Conservation (phyloP, 2,113 vertebrate species). For the Mugil cephalus region DNA sequence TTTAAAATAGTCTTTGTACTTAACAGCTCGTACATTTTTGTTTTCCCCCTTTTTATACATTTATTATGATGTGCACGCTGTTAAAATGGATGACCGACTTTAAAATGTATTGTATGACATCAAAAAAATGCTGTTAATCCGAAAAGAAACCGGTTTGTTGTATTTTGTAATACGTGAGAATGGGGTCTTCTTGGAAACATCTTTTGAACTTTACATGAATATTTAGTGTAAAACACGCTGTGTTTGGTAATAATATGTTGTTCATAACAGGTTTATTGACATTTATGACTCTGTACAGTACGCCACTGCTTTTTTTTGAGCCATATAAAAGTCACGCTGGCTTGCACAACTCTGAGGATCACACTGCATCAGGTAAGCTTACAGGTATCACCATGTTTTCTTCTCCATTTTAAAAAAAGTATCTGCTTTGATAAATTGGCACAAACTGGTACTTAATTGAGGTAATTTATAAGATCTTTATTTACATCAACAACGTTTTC, state of each 20-base stretch:
- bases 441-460: not conserved
- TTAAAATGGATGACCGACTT: not conserved
- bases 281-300: constrained; percentile 69
- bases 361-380: constrained; percentile 57
- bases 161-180: constrained; percentile 34
- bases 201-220: constrained; percentile 60
- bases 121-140: constrained; percentile 14
- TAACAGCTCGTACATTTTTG: not conserved
- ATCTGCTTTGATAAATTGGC: not conserved
- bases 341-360: constrained; percentile 19
- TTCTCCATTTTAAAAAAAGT: constrained; percentile 1
- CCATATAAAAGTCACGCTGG: constrained; percentile 66
- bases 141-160: constrained; percentile 50
- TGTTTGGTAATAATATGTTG: constrained; percentile 66
- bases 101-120: constrained; percentile 33
- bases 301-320: constrained; percentile 36
- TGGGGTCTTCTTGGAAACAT: constrained; percentile 44
- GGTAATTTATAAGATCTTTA: not conserved
- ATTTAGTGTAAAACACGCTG: constrained; percentile 67
- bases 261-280: constrained; percentile 65
- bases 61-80: too few species aligned
- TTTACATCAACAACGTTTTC: constrained; percentile 3
- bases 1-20: too few species aligned
- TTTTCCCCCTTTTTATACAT: not conserved
- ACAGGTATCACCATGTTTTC: constrained; percentile 32